phyloP scores from a whole-genome alignment of 2,888 invertebrate genomes.

The Brassicogethes aeneus region DNA sequence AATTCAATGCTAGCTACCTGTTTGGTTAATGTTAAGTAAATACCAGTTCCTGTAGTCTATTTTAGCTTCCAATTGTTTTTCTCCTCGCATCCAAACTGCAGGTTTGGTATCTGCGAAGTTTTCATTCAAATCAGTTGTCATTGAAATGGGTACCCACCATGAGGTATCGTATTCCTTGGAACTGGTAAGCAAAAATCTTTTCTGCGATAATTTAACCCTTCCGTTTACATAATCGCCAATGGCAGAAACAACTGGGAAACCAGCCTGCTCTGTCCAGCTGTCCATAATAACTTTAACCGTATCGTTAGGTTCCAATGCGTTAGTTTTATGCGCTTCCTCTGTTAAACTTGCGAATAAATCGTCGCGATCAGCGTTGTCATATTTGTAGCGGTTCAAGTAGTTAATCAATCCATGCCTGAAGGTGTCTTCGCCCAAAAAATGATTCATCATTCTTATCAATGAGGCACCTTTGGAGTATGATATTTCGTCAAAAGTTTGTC shows the following conservation, averaged over 20 bases:
- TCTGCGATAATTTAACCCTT: slow-evolving; percentile 27
- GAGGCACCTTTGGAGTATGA: slow-evolving; percentile 66
- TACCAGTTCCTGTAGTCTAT: slow-evolving; percentile 46
- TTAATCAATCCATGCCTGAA: slow-evolving; percentile 47
- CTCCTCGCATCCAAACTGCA: slow-evolving; percentile 44
- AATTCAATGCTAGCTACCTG: slow-evolving; percentile 41
- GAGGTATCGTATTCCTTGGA: slow-evolving; percentile 23
- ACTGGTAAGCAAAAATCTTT: slow-evolving; percentile 29
- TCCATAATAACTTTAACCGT: slow-evolving; percentile 55
- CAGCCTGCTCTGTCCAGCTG: slow-evolving; percentile 58
- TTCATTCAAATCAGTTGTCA: slow-evolving; percentile 32
- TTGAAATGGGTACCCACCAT: slow-evolving; percentile 47
- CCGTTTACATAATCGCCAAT: too few relatives aligned
- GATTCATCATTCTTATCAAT: slow-evolving; percentile 62
- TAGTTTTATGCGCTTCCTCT: slow-evolving; percentile 43
- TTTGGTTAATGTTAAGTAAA: slow-evolving; percentile 55
- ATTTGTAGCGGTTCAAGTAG: slow-evolving; percentile 46
- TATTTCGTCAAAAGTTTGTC: slow-evolving; percentile 61
- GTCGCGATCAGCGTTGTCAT: slow-evolving; percentile 53
- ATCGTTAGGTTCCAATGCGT: slow-evolving; percentile 34
- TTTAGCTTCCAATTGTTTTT: slow-evolving; percentile 28
- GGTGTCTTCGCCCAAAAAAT: slow-evolving; percentile 55
- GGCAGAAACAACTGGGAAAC: slow-evolving; percentile 57
- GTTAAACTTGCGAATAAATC: slow-evolving; percentile 62
- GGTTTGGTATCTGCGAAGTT: slow-evolving; percentile 38